A percentile compares a stretch with the other conserved stretches of the same genome.
These are phyloP conservation scores for Blastobasis adustella DNA, from an alignment of 2,888 invertebrate genomes.

Conservation along the genomic window DNA sequence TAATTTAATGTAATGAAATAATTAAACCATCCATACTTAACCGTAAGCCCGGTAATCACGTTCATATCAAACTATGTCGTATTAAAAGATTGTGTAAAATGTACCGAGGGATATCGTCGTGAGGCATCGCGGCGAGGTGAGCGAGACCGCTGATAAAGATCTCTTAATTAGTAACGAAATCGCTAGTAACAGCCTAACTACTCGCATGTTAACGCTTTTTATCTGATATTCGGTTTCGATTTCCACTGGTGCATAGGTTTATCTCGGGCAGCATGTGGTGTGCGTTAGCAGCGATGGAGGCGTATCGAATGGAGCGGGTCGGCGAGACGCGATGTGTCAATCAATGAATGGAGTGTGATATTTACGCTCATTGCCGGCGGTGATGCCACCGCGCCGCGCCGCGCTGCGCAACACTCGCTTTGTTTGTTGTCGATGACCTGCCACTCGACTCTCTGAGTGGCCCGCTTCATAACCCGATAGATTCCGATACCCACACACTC, in stretches of 20 bases:
- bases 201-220: background rate
- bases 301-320: constrained; percentile 5
- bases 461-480: background rate
- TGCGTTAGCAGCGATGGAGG: constrained; percentile 19
- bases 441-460: constrained; percentile 13
- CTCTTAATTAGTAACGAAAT: constrained; percentile 36
- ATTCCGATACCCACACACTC: too few species aligned
- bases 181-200: constrained; percentile 10
- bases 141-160: constrained; percentile 22
- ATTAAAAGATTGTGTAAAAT: too few species aligned
- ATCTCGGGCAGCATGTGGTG: background rate
- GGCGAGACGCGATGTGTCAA: constrained; percentile 17
- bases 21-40: background rate
- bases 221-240: constrained; percentile 3
- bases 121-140: too few species aligned
- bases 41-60: background rate
- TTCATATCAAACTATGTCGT: too few species aligned
- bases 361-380: constrained; percentile 33
- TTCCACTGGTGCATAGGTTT: constrained; percentile 1
- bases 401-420: constrained; percentile 15
- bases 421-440: constrained; percentile 10
- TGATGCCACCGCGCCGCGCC: constrained; percentile 1
- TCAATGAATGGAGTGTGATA: constrained; percentile 29
- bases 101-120: too few species aligned
- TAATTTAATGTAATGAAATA: background rate